Base-by-base conservation (phyloP, 1,140 invertebrate species). In the Eubasilissa regina region DNA sequence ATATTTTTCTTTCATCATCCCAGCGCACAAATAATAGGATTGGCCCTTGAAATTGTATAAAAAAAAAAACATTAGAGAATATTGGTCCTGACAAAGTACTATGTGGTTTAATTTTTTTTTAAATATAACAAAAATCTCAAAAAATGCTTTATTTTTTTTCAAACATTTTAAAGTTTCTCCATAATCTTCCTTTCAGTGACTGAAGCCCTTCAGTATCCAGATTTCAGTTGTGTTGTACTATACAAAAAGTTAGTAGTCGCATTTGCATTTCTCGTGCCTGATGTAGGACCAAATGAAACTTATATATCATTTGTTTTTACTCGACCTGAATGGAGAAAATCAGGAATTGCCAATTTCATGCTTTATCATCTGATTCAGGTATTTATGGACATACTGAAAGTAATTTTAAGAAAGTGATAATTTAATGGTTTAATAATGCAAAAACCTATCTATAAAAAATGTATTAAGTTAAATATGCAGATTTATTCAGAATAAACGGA, bases 271-370 rank as follows among this genome's bases (percentile, higher is more conserved):
- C 91, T 98, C 82, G 95, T 97, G 44, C 96, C 97, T 0, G 95
- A 97, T 86, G 93, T 93, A 12, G 91, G 92, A 6, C 92, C 92
- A 78, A 95, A 95, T 81, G 95, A 96, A 86, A 94, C 95, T 3
- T 98, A 98, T 85, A 94, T 98, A 53, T 96, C 96, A 3, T 98
- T 97, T 85, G 91, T 98, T 68, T 93, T 97, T 72, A 95, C 94
- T 0, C 91, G 97, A 81, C 96, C 96, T 0, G 94, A 95, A 84
- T 98, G 96, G 96, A 89, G 95, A 66, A 90, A 92, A 80, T 92
- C 92, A 44, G 94, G 95, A 15, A 96, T 98, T 68, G 96, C 93
- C 0, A 94, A 91, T 72, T 97, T 97, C 85, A 97, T 98, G 95
- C 86, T 98, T 0, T 98, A 98, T 85, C 97, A 98, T 91, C 89